Evolutionary conservation across 2,888 invertebrate genomes (phyloP), one percentile per base, ranked within the genome.

Genomic region (Crematogaster levior): DNA sequence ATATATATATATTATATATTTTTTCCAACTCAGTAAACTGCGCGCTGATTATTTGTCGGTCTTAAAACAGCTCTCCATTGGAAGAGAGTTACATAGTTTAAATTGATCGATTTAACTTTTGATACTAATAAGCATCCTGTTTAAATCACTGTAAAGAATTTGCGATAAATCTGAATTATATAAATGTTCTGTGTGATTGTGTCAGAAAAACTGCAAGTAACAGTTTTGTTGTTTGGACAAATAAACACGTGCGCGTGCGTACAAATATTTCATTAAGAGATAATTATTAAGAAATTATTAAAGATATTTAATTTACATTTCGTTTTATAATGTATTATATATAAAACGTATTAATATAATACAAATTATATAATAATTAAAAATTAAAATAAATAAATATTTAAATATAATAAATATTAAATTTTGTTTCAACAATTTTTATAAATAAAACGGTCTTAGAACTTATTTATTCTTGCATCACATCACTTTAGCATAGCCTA

Each of bases 331-430:
- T 65, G 0, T 18, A 46, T 48, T 51, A 37, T 37, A 12, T 37
- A 15, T 53, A 37, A 70, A 24, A 24, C 15, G 9, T 1, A n/a
- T n/a, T n/a, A 24, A 1, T 24, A 53, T 34, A 6, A 37, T 18
- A 9, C 10, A 37, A 40, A 24, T 34, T 34, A 24, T 3, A 37
- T 37, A 53, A 70, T 37, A 53, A 24, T 48, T n/a, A 1, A 1
- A 70, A 53, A 51, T 15, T 68, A 51, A 9, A 70, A 34, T 34
- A 34, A 70, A 34, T 37, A 37, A 68, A 15, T 66, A 15, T 6
- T 48, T 51, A n/a, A n/a, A n/a, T n/a, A n/a, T n/a, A n/a, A n/a
- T n/a, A n/a, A n/a, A 37, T 48, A 21, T 51, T 37, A 3, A 7
- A 1, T 53, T 51, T 34, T 10, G 0, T 27, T 24, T 18, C 7